Evolutionary conservation across 2,797 vertebrate genomes (phyloP), one percentile per base, ranked within the genome.

Genomic region (Alfaro cultratus): DNA sequence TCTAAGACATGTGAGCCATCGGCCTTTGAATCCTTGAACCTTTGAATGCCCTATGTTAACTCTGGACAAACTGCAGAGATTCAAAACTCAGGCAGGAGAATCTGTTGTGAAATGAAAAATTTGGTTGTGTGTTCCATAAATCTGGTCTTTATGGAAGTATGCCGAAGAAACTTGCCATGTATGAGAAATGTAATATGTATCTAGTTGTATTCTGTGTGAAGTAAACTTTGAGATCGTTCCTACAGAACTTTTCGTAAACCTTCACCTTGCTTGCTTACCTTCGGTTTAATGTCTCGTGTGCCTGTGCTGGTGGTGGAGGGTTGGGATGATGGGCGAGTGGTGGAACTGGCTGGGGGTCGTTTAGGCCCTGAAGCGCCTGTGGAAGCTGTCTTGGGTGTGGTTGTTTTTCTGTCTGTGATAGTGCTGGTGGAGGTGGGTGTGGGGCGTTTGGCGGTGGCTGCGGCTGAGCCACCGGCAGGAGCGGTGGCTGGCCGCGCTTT

Each of bases 401-500:
- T n/a, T 43, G 39, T 43, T 70, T 70, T 70, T 70, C 39, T 70
- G 39, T 70, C 67, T n/a, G 67, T 70, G 67, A 39, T n/a, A 10
- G 21, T n/a, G 23, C 39, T 70, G 67, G 39, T 43, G 39, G 67
- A 26, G 5, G 67, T n/a, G 67, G 67, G 10, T 70, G 67, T 70
- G 67, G 67, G 67, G 39, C 67, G 67, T 43, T 70, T 70, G 39
- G 23, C 13, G 11, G 39, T 55, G 53, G 53, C 9, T 3, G 34
- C 11, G 21, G 64, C 11, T 2, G 62, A 64, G 18, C 62, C 62
- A 10, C 62, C 3, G 16, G 39, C 39, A n/a, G 67, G 67, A 43
- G 67, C 67, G 1, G 64, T 68, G 18, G 21, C 39, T 68, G 64
- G 64, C 10, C 64, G 64, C 23, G 5, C 43, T 70, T 70, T 70